Percentiles rank a stretch among this genome's conserved stretches.
phyloP scores from a whole-genome alignment of 2,888 invertebrate genomes.

The Priapulus caudatus region DNA sequence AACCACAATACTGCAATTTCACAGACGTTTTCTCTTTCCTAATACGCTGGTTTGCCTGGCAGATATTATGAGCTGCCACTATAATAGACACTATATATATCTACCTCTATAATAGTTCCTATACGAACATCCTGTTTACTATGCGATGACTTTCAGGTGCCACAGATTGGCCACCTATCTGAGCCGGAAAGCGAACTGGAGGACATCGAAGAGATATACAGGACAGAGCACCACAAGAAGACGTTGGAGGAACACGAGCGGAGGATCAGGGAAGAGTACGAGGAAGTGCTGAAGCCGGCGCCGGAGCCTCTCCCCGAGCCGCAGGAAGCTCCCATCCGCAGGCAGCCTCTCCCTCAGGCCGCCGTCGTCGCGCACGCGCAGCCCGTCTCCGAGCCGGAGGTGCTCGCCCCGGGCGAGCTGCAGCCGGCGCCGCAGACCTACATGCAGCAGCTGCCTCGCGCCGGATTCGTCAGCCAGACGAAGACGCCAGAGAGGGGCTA shows the following conservation, averaged over 20 bases:
- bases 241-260: constrained; percentile 1
- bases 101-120: too few relatives aligned
- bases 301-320: background rate
- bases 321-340: background rate
- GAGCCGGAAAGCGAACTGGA: background rate
- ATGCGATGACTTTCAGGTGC: too few relatives aligned
- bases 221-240: background rate
- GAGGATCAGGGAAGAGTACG: background rate
- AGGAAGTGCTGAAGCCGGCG: background rate
- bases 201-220: background rate
- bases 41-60: too few relatives aligned
- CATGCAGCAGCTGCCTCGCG: background rate
- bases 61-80: too few relatives aligned
- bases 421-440: background rate
- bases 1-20: too few relatives aligned
- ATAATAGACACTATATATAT: too few relatives aligned
- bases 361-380: background rate
- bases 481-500: background rate
- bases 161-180: background rate
- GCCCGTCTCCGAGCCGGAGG: background rate
- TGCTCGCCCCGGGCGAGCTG: background rate
- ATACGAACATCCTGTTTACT: too few relatives aligned
- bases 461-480: background rate
- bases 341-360: background rate
- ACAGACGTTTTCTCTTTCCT: too few relatives aligned